phyloP scores from a whole-genome alignment of 2,113 vertebrate genomes.

The Phaethornis superciliosus region DNA sequence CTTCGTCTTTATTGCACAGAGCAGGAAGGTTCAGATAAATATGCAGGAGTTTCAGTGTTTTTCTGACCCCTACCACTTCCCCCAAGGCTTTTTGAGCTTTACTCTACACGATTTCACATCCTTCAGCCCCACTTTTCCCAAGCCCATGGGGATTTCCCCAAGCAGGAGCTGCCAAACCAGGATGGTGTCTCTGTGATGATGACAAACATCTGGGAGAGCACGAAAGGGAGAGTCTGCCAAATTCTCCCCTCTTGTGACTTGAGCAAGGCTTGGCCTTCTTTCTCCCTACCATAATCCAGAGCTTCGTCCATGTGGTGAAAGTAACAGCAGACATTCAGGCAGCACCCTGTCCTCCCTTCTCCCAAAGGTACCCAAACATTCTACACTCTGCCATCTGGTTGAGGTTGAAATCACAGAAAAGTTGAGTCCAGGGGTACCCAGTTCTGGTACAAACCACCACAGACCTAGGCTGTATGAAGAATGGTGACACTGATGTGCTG shows the following conservation, averaged over 20 bases:
- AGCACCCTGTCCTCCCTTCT: background rate
- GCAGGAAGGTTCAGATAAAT: background rate
- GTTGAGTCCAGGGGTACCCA: background rate
- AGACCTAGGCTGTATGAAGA: background rate
- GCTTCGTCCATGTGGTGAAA: background rate
- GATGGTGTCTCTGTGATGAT: background rate
- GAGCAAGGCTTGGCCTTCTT: background rate
- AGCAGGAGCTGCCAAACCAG: background rate
- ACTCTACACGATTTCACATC: background rate
- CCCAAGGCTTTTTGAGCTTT: background rate
- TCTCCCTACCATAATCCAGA: background rate
- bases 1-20: background rate
- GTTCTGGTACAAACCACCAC: background rate
- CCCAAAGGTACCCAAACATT: background rate
- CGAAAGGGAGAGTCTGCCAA: background rate
- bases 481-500: rapidly evolving
- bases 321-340: background rate
- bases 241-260: background rate
- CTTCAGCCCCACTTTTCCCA: background rate
- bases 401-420: background rate
- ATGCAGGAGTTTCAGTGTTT: background rate
- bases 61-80: background rate
- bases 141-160: background rate
- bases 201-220: conserved; percentile 11
- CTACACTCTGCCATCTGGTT: background rate